Evolutionary conservation across 2,113 vertebrate genomes (phyloP).

Genomic region (Equus quagga): DNA sequence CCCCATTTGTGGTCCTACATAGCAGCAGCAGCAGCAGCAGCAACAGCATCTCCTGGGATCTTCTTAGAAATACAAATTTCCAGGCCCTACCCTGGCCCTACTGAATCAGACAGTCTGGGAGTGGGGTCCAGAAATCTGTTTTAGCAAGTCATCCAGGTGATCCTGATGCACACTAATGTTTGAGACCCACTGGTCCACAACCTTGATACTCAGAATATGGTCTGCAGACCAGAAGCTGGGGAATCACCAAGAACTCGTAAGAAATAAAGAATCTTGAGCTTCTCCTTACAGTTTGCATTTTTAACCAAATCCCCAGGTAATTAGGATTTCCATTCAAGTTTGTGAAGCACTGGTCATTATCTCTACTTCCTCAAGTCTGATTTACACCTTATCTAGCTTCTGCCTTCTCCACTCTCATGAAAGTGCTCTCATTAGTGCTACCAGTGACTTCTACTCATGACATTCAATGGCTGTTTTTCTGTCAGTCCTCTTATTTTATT

Average conservation of each 20-base stretch:
- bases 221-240: neutral
- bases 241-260: neutral
- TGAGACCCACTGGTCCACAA: neutral
- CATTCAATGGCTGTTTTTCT: neutral
- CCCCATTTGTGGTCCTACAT: neutral
- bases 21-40: neutral
- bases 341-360: neutral
- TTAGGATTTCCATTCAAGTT: neutral
- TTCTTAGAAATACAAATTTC: neutral
- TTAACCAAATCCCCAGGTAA: neutral
- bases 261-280: neutral
- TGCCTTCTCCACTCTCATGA: neutral
- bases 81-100: neutral
- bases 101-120: neutral
- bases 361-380: neutral
- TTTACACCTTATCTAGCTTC: neutral
- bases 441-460: neutral
- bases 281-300: neutral
- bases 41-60: neutral
- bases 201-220: neutral
- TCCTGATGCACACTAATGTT: neutral
- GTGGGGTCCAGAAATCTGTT: neutral
- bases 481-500: neutral
- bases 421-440: neutral
- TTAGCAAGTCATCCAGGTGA: neutral